Percentiles rank a stretch among this genome's conserved stretches.
Evolutionary conservation across 2,113 vertebrate species (phyloP).

Genomic region (Siniperca chuatsi): DNA sequence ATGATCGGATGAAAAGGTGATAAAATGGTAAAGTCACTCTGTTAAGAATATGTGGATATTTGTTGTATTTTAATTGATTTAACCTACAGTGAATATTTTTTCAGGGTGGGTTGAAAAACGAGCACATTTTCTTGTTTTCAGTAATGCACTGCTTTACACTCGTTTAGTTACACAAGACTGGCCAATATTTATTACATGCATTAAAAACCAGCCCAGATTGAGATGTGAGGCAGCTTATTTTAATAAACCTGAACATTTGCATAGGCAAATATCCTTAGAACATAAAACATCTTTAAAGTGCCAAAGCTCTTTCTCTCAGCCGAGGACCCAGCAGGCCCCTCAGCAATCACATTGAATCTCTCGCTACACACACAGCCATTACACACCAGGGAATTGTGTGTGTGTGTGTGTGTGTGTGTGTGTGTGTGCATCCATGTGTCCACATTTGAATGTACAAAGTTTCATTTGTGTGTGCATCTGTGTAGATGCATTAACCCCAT

Average conservation of each 20-base stretch:
- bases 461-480: constrained; percentile 53
- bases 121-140: background rate
- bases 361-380: constrained; percentile 17
- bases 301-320: constrained; percentile 33
- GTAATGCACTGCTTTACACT: background rate
- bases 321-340: constrained; percentile 24
- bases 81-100: background rate
- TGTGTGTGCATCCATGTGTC: constrained; percentile 18
- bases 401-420: background rate
- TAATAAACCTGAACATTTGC: constrained; percentile 67
- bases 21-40: background rate
- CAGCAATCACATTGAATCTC: constrained; percentile 51
- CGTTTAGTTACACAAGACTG: constrained; percentile 21
- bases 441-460: constrained; percentile 8
- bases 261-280: constrained; percentile 60
- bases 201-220: constrained; percentile 2
- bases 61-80: constrained; percentile 28
- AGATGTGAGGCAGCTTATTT: constrained; percentile 36
- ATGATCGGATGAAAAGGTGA: background rate
- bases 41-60: background rate
- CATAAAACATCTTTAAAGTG: constrained; percentile 59
- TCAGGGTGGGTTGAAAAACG: background rate
- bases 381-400: constrained; percentile 51
- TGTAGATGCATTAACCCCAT: background rate
- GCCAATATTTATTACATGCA: constrained; percentile 42